A percentile compares a stretch with the other conserved stretches of the same genome.
Evolutionary conservation across 2,797 vertebrate species (phyloP).

Genomic region (Tadarida brasiliensis): DNA sequence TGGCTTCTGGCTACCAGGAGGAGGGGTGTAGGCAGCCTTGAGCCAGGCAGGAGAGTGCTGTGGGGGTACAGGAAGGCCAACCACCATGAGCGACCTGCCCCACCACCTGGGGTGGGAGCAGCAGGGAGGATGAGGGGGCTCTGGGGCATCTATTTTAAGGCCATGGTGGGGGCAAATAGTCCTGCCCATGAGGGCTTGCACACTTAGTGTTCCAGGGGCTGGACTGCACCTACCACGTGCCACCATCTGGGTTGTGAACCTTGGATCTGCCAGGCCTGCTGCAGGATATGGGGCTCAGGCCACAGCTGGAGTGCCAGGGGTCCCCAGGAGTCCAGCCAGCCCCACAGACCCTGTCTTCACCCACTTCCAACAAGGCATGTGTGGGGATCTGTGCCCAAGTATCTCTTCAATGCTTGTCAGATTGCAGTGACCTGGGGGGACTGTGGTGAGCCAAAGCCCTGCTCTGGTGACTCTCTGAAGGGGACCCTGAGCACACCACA

Average conservation of each 20-base stretch:
- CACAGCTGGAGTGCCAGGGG: background rate
- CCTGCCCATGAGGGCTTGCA: too few relatives aligned
- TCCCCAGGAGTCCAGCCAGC: background rate
- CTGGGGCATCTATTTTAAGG: background rate
- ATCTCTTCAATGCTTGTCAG: background rate
- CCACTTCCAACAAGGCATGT: background rate
- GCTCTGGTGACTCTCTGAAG: background rate
- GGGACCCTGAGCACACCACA: background rate
- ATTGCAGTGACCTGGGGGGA: background rate
- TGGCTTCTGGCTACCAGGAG: too few relatives aligned
- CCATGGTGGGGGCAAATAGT: background rate
- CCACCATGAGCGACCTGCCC: background rate
- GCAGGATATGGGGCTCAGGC: background rate
- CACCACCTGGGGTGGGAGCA: background rate
- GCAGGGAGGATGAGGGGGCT: background rate
- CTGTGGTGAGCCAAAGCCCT: background rate
- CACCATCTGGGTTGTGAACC: background rate
- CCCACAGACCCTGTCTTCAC: background rate
- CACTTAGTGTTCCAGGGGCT: rapidly evolving
- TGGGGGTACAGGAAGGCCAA: rapidly evolving
- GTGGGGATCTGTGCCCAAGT: background rate
- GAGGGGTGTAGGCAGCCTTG: background rate
- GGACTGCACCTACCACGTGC: too few relatives aligned
- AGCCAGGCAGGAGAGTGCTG: background rate
- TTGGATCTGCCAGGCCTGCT: background rate